phyloP scores from a whole-genome alignment of 2,113 vertebrate genomes.

The Pontoporia blainvillei region DNA sequence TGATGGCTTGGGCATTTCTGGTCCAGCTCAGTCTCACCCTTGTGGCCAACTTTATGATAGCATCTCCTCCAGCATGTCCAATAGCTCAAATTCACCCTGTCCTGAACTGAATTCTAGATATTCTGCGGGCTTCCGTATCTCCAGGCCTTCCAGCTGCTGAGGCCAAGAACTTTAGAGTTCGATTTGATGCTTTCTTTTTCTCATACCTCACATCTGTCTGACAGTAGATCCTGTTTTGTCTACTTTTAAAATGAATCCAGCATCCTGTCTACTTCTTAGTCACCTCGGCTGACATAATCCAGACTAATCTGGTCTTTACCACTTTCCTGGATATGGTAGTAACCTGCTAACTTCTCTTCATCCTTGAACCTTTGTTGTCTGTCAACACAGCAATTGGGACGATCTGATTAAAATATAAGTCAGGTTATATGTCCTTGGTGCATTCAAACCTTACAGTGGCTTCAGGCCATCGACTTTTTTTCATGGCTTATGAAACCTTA shows the following conservation, averaged over 20 bases:
- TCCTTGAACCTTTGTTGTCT: background rate
- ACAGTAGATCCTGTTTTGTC: background rate
- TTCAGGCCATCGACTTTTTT: background rate
- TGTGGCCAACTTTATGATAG: background rate
- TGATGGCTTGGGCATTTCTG: background rate
- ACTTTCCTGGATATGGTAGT: background rate
- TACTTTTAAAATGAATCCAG: background rate
- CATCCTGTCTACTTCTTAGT: background rate
- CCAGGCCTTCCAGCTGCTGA: background rate
- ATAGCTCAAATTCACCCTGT: background rate
- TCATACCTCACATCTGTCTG: background rate
- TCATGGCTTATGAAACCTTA: background rate
- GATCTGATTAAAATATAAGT: background rate
- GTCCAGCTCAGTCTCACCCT: background rate
- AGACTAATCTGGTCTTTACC: background rate
- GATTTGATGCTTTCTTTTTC: background rate
- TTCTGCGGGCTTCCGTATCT: background rate
- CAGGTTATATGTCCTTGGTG: background rate
- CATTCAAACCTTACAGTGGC: background rate
- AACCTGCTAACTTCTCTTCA: background rate
- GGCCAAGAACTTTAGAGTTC: background rate
- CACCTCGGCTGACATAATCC: background rate
- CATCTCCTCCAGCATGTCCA: background rate
- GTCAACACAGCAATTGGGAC: background rate
- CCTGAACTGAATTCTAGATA: background rate